Conservation (phyloP, 1,140 invertebrate genomes). For the Yoshiicerus persimilis region DNA sequence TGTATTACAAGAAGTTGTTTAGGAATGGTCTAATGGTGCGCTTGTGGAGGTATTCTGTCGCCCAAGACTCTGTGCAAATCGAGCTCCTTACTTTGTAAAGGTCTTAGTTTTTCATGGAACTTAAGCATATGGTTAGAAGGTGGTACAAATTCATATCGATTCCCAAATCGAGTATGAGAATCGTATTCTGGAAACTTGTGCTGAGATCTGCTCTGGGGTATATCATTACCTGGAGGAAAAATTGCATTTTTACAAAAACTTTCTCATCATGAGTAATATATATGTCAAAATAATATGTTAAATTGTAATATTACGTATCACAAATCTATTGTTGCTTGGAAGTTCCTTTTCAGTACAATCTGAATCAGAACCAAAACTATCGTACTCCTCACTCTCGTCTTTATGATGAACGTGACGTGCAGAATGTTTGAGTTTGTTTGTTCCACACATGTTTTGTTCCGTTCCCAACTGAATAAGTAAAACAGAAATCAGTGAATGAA, state of each 20-base stretch:
- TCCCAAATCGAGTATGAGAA: conserved; percentile 29
- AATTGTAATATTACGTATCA: conserved; percentile 17
- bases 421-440: neutral
- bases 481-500: neutral
- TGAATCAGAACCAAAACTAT: conserved; percentile 63
- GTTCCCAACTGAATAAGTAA: neutral
- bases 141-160: conserved; percentile 44
- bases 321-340: conserved; percentile 18
- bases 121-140: conserved; percentile 29
- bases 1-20: conserved; percentile 16
- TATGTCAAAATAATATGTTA: neutral
- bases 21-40: conserved; percentile 17
- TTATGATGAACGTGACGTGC: neutral
- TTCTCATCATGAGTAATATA: neutral
- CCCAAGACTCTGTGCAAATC: neutral
- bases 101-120: conserved; percentile 11
- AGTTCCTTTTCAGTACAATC: conserved; percentile 50
- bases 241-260: neutral
- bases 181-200: conserved; percentile 40
- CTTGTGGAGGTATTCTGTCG: conserved; percentile 18
- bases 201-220: neutral
- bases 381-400: conserved; percentile 63
- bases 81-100: conserved; percentile 6
- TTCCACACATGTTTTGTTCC: neutral
- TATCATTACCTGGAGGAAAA: conserved; percentile 10